Base-by-base conservation (phyloP, 1,140 invertebrate genomes). In the Apis laboriosa region DNA sequence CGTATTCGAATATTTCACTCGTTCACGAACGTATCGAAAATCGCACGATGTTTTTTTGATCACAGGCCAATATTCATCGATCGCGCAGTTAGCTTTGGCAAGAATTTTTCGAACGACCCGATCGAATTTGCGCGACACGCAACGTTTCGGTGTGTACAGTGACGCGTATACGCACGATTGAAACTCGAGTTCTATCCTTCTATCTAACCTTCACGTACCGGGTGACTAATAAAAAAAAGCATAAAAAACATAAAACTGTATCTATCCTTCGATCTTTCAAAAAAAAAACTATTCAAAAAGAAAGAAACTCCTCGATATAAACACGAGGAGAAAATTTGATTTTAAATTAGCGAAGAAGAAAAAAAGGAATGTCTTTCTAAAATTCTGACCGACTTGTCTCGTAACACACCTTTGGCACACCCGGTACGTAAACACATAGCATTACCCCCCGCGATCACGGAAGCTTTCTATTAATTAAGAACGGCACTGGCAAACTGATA, bases 391-490 rank as follows among this genome's bases (percentile, higher is more conserved):
- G 34, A 43, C 0, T 43, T 43, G 34, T 34, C 17, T 15, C n/a
- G 5, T 19, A 28, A 19, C 68, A 1, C 19, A 66, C 64, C 43
- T 66, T 34, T 56, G 70, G n/a, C 11, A 28, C n/a, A 55, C 9
- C 19, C 24, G n/a, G 12, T 53, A 24, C 11, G n/a, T 43, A 76
- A 60, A 76, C 55, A 68, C 21, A 13, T 9, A 55, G 34, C 34
- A 28, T 28, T 1, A 21, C 9, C 63, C 28, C 24, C 70, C 55
- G 49, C 66, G 80, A 77, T 77, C 66, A 28, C 66, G 28, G 55
- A 73, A 86, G 58, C 70, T 87, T 80, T 80, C 63, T 61, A 77
- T 87, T 75, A 83, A 83, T 87, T 77, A 85, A 77, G 61, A 81
- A 61, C 24, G n/a, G 73, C 75, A 75, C 86, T 88, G 77, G 28